Evolutionary conservation across 92 coral and sea anemone species (phyloP).

Genomic region (Pocillopora meandrina): DNA sequence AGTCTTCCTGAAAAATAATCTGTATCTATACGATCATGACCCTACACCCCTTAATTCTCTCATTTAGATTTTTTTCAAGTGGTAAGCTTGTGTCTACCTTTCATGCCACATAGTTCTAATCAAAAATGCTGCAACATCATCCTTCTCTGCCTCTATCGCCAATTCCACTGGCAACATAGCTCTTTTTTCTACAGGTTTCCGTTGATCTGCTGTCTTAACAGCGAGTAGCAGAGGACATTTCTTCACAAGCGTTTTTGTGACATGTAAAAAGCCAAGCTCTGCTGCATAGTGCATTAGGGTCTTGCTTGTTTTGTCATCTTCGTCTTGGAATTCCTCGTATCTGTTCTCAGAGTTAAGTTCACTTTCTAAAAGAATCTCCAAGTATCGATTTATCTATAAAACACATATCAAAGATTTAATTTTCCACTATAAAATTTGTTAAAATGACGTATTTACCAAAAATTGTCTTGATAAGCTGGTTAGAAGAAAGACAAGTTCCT

Average conservation of each 20-base stretch:
- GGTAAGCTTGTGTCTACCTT: no score
- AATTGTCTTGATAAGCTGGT: no score
- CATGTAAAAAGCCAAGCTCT: conserved; percentile 51
- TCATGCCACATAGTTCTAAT: conserved; percentile 75
- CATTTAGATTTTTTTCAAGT: no score
- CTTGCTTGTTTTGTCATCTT: conserved; percentile 47
- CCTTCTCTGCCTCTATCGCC: conserved; percentile 66
- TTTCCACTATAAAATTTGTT: background rate
- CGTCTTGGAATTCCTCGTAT: conserved; percentile 78
- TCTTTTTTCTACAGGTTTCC: conserved; percentile 67
- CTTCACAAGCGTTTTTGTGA: conserved; percentile 68
- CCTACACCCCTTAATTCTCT: no score
- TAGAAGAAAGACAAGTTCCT: no score
- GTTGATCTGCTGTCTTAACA: conserved; percentile 70
- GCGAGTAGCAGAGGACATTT: conserved; percentile 78
- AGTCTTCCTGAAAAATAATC: no score
- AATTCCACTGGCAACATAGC: conserved; percentile 77
- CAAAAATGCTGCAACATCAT: conserved; percentile 78
- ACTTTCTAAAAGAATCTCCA: conserved; percentile 49
- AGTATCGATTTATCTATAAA: conserved; percentile 70
- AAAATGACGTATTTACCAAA: no score
- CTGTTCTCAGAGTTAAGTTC: conserved; percentile 53
- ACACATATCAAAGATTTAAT: background rate
- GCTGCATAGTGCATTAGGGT: conserved; percentile 55
- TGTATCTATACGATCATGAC: no score